Percentiles rank a stretch among this genome's conserved stretches.
phyloP scores from a whole-genome alignment of 37 sponge, comb jelly and placozoan genomes.

The Bolinopsis microptera region DNA sequence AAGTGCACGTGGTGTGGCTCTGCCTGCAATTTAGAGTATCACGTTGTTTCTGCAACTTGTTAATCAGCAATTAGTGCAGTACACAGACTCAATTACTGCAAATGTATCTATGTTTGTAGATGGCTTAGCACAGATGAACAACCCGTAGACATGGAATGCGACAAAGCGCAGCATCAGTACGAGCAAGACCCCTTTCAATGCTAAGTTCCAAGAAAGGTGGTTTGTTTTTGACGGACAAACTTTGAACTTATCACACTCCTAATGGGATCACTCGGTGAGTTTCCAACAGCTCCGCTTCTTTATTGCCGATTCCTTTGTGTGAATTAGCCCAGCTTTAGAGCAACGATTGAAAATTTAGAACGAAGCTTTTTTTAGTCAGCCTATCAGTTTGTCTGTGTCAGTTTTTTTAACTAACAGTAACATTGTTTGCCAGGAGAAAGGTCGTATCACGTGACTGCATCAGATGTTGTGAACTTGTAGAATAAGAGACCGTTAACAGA shows the following conservation, averaged over 20 bases:
- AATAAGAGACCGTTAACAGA: neutral
- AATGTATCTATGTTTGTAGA: neutral
- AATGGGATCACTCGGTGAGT: neutral
- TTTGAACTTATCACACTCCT: neutral
- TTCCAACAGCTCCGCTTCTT: too few species aligned
- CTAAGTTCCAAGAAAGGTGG: conserved; percentile 6
- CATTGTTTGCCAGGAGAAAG: neutral
- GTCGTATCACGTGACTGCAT: neutral
- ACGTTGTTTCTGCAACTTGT: neutral
- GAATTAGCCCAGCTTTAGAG: too few species aligned
- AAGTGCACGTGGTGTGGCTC: neutral
- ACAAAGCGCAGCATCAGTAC: conserved; percentile 7
- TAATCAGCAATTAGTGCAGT: neutral
- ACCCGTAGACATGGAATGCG: conserved; percentile 9
- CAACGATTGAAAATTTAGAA: too few species aligned
- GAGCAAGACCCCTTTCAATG: conserved; percentile 23
- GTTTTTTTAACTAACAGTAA: too few species aligned
- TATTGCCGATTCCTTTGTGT: too few species aligned
- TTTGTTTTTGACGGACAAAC: neutral
- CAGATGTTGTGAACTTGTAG: conserved; percentile 22
- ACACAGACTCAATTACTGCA: neutral
- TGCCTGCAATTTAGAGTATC: neutral
- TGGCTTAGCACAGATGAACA: neutral
- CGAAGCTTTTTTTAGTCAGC: too few species aligned
- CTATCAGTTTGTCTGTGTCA: too few species aligned